Base-by-base conservation (phyloP, 2,797 vertebrate species). In the Micromesistius poutassou region DNA sequence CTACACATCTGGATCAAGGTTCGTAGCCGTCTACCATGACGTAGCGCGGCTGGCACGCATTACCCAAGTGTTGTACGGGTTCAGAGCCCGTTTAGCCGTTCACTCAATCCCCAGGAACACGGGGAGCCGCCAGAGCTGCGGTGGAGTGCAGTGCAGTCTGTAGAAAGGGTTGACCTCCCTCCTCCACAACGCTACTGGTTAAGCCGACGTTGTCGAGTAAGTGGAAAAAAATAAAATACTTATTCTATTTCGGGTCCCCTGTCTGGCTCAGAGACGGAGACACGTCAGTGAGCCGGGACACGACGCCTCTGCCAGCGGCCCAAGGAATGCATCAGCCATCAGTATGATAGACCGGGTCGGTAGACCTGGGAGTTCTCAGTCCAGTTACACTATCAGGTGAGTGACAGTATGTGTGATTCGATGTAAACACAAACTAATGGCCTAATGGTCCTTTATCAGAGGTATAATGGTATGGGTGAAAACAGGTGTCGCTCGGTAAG, bases 161-260 rank as follows among this genome's bases (percentile, higher is more conserved):
- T 70, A 25, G 71, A 73, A 82, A 14, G 73, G 31, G 71, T 74
- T 42, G 71, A 78, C 81, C 76, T 82, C 50, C 70, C 22, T 74
- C 80, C 22, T 74, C 76, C 55, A 42, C 9, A 74, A 71, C n/a
- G 46, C 55, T 74, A 46, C 70, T 71, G 78, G 68, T 76, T 14
- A 22, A 36, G 76, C 38, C 36, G 28, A 71, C 73, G 66, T 25
- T 66, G 36, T 71, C 46, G 73, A 40, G 66, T 72, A 72, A 74
- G 76, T 71, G 76, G 31, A 77, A 75, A 25, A 77, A 75, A 77
- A 66, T 72, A 30, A 66, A 1, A 55, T 62, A 50, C 62, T 30
- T 66, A 46, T 83, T 80, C 74, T 30, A 22, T 35, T 50, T 70
- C 31, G 25, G 25, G 42, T 31, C 68, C 55, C 40, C 30, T 16